Base-by-base conservation (phyloP, 1,140 invertebrate species). In the Akabosia matsudoensis region DNA sequence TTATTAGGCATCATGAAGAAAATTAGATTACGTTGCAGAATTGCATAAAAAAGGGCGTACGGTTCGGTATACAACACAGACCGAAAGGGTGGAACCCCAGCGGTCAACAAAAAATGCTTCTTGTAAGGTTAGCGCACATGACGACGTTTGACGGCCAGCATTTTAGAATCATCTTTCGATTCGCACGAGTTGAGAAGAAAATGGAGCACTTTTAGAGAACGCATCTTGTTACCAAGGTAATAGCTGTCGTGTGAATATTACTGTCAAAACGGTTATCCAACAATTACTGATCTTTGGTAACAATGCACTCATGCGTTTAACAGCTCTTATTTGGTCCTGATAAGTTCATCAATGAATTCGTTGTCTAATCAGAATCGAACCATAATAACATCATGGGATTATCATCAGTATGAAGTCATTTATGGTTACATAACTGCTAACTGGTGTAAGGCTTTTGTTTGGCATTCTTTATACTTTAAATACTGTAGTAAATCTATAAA, bases 11-110 rank as follows among this genome's bases (percentile, higher is more conserved):
- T n/a, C n/a, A n/a, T n/a, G n/a, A 45, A 45, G 18, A 45, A 45
- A 10, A 45, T 45, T 18, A 10, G 37, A 7, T n/a, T n/a, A 7
- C 37, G 37, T 10, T 45, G 7, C 7, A 61, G 24, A 4, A 61
- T 61, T 61, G 54, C 54, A 61, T 61, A 61, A 61, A 61, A 45
- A 61, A 61, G 54, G 54, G 54, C 54, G 54, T 61, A 22, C n/a
- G 54, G 13, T 7, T 22, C 3, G 4, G 24, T 4, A 61, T 4
- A 61, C 4, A 22, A 4, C n/a, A 22, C 4, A 61, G 24, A 22
- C 24, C 24, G 54, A 61, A n/a, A 61, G 54, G 54, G 54, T 61
- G 54, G 54, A 61, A 18, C 13, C 13, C 13, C 54, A 61, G 13
- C 54, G 54, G 54, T n/a, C 54, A 61, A n/a, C 24, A 61, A 61